phyloP scores from a whole-genome alignment of 2,888 invertebrate genomes.

The Hirudinaria manillensis region DNA sequence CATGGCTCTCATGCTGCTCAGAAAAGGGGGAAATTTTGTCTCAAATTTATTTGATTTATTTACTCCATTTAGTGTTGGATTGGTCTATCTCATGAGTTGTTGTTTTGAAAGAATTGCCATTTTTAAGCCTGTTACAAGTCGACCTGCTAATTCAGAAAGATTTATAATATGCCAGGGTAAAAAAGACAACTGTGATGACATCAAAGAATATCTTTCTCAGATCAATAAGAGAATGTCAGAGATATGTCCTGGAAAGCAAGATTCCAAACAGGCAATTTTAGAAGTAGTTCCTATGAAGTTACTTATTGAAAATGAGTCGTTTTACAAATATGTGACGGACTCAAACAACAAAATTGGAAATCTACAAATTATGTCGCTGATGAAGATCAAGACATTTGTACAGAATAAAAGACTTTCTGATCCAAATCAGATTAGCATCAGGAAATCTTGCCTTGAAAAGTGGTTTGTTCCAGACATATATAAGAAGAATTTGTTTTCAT shows the following conservation, averaged over 20 bases:
- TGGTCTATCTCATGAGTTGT: conserved; percentile 86
- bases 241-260: conserved; percentile 53
- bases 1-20: conserved; percentile 77
- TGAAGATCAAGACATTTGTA: conserved; percentile 76
- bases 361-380: conserved; percentile 37
- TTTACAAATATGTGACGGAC: conserved; percentile 70
- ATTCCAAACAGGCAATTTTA: conserved; percentile 57
- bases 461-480: conserved; percentile 60
- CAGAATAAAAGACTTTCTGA: conserved; percentile 68
- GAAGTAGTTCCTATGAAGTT: conserved; percentile 70
- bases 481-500: neutral
- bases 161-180: conserved; percentile 82
- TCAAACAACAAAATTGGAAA: conserved; percentile 66
- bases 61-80: conserved; percentile 83
- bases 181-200: conserved; percentile 61
- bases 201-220: conserved; percentile 66
- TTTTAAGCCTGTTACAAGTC: conserved; percentile 88
- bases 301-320: conserved; percentile 66
- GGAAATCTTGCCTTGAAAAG: conserved; percentile 65
- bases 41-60: conserved; percentile 93
- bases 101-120: conserved; percentile 79
- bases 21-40: conserved; percentile 80
- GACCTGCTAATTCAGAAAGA: conserved; percentile 92
- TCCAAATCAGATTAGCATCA: conserved; percentile 66
- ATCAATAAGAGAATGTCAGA: conserved; percentile 60